These are phyloP conservation scores for Tetraodon nigroviridis DNA, from an alignment of 2,113 vertebrate species.

Conservation along the genomic window DNA sequence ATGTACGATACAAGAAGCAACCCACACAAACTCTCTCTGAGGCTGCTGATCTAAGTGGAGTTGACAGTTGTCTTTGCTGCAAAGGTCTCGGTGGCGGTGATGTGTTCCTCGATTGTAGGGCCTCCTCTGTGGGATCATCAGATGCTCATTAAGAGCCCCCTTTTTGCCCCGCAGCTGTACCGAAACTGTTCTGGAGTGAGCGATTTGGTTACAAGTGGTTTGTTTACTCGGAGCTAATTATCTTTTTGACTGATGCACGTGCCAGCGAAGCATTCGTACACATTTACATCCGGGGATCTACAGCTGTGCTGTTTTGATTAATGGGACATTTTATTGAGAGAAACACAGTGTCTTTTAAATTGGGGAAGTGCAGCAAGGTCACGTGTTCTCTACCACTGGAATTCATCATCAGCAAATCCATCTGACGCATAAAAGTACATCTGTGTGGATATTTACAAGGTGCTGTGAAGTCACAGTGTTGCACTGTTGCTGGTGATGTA, in stretches of 20 bases:
- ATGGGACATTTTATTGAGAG: slow-evolving; percentile 16
- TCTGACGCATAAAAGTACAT: not conserved
- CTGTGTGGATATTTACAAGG: not conserved
- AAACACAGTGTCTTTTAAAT: slow-evolving; percentile 31
- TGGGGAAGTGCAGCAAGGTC: slow-evolving; percentile 17
- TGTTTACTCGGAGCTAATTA: slow-evolving; percentile 67
- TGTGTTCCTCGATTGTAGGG: slow-evolving; percentile 14
- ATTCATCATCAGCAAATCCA: slow-evolving; percentile 15
- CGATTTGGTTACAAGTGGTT: slow-evolving; percentile 43
- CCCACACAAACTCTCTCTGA: no score
- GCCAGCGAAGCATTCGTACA: slow-evolving; percentile 18
- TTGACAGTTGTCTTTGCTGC: not conserved
- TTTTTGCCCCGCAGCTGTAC: slow-evolving; percentile 41
- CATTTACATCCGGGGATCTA: slow-evolving; percentile 17
- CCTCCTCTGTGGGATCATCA: not conserved
- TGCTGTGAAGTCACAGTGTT: no score
- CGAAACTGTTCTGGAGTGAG: slow-evolving; percentile 51
- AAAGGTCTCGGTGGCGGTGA: slow-evolving; percentile 9
- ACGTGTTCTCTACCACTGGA: slow-evolving; percentile 5
- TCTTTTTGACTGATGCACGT: slow-evolving; percentile 51
- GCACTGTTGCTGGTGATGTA: no score
- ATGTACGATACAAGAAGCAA: no score
- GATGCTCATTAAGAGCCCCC: slow-evolving; percentile 29
- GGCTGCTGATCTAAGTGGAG: no score
- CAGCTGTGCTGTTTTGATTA: slow-evolving; percentile 37